Percentiles rank a stretch among this genome's conserved stretches.
Conservation (phyloP, 2,113 vertebrate species). For the Alethe castanea region DNA sequence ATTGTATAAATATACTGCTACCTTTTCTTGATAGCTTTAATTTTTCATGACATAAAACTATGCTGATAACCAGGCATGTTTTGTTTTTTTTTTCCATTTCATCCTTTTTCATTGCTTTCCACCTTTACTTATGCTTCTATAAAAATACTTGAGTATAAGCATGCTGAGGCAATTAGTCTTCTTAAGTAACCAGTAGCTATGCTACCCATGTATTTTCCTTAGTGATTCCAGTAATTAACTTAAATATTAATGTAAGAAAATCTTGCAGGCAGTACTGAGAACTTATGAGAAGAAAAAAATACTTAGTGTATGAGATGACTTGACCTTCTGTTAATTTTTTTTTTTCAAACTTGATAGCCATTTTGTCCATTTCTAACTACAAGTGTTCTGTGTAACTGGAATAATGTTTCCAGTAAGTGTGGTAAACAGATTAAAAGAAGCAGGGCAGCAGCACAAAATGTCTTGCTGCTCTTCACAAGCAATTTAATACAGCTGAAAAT, state of each 20-base stretch:
- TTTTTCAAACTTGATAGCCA: background rate
- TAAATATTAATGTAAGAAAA: background rate
- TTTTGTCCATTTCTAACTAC: background rate
- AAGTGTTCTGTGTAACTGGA: background rate
- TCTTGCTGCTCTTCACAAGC: background rate
- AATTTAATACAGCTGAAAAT: background rate
- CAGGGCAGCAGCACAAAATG: rapidly evolving
- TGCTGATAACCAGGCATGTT: background rate
- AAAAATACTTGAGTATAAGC: background rate
- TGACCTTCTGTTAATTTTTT: background rate
- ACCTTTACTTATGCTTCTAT: background rate
- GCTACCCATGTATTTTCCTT: background rate
- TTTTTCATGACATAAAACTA: background rate
- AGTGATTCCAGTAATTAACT: background rate
- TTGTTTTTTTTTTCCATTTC: background rate
- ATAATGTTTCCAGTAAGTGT: background rate
- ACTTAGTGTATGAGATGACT: background rate
- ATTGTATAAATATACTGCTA: background rate
- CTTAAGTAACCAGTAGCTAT: background rate
- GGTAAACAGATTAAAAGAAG: background rate
- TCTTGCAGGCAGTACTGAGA: background rate
- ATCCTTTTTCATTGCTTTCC: background rate
- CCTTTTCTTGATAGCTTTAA: background rate
- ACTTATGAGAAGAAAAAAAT: background rate
- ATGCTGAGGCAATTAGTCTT: background rate